Evolutionary conservation across 1,140 invertebrate species (phyloP).

Genomic region (Drosophila tropicalis): DNA sequence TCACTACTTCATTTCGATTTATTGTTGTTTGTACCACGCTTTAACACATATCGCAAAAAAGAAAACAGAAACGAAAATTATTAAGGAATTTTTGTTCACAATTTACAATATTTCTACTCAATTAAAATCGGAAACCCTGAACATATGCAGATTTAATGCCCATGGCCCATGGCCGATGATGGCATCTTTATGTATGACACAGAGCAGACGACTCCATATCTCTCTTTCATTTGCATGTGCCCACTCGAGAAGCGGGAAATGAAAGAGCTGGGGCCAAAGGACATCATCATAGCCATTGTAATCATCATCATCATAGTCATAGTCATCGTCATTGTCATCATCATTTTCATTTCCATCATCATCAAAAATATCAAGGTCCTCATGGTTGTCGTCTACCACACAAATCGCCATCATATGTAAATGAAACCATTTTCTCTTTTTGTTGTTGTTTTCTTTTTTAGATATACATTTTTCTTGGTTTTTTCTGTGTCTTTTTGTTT

Average conservation of each 20-base stretch:
- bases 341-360: slow-evolving; percentile 4
- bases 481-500: neutral
- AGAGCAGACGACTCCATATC: slow-evolving; percentile 28
- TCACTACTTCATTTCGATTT: slow-evolving; percentile 13
- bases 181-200: slow-evolving; percentile 41
- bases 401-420: slow-evolving; percentile 38
- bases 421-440: slow-evolving; percentile 27
- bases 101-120: slow-evolving; percentile 23
- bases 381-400: slow-evolving; percentile 23
- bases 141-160: slow-evolving; percentile 55
- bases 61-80: neutral
- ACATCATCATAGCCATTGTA: slow-evolving; percentile 22
- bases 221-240: slow-evolving; percentile 47
- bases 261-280: slow-evolving; percentile 12
- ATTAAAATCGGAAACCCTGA: slow-evolving; percentile 52
- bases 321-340: slow-evolving; percentile 34
- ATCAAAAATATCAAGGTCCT: slow-evolving; percentile 9
- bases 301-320: slow-evolving; percentile 29
- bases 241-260: neutral
- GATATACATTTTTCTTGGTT: neutral
- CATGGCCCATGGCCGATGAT: slow-evolving; percentile 32
- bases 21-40: slow-evolving; percentile 7
- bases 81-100: slow-evolving; percentile 8
- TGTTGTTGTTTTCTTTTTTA: neutral
- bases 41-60: slow-evolving; percentile 10